Percentiles rank a stretch among this genome's conserved stretches.
Conservation (phyloP, 2,797 vertebrate genomes). For the Oreochromis mossambicus region DNA sequence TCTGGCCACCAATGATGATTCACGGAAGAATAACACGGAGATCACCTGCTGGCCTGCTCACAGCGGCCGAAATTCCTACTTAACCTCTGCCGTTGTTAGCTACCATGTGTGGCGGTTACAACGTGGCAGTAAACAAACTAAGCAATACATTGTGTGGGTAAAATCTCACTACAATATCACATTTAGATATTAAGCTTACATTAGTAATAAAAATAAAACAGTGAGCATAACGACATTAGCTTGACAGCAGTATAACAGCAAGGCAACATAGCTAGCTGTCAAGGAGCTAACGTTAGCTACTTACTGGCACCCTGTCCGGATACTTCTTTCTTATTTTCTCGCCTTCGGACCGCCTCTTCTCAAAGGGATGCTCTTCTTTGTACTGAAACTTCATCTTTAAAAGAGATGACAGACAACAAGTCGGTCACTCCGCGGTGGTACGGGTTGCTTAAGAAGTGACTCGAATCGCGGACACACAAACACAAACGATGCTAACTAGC, state of each 20-base stretch:
- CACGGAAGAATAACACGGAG: background rate
- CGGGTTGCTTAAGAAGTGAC: background rate
- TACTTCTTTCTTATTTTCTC: constrained; percentile 99
- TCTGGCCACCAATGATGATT: background rate
- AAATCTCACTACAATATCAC: rapidly evolving
- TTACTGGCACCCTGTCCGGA: constrained; percentile 95
- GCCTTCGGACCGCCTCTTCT: constrained; percentile 96
- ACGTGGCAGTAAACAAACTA: background rate
- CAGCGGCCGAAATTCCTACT: background rate
- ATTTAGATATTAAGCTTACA: rapidly evolving
- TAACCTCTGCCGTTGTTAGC: constrained; percentile 30
- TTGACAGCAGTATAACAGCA: background rate
- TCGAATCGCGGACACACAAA: constrained; percentile 55
- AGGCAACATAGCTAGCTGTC: background rate
- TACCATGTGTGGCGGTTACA: background rate
- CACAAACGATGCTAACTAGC: constrained; percentile 67
- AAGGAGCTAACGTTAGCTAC: constrained; percentile 64
- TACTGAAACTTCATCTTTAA: constrained; percentile 95
- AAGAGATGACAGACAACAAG: constrained; percentile 63
- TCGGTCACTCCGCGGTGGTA: constrained; percentile 44
- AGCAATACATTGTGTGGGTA: rapidly evolving
- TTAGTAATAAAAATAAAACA: background rate
- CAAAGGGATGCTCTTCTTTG: constrained; percentile 97
- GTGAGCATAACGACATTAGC: background rate
- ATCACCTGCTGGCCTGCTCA: constrained; percentile 21